Evolutionary conservation across 2,797 vertebrate species (phyloP).

Genomic region (Otolemur crassicaudatus): DNA sequence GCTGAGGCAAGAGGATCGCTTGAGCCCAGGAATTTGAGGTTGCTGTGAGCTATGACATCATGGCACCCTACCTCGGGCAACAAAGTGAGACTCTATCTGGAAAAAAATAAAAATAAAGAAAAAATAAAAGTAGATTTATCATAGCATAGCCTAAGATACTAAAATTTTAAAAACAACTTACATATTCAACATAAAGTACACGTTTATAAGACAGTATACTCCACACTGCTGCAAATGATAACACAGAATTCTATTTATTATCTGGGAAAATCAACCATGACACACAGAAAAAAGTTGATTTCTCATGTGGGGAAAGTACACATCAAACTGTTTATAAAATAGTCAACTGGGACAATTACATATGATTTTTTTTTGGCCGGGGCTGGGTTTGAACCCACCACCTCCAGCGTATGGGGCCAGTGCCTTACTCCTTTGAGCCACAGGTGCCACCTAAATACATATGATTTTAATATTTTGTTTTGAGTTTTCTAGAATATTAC

Average conservation of each 20-base stretch:
- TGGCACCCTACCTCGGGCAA: no score
- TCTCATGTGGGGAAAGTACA: neutral
- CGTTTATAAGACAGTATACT: neutral
- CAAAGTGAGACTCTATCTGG: no score
- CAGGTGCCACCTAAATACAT: neutral
- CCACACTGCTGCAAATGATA: neutral
- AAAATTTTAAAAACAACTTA: slow-evolving; percentile 24
- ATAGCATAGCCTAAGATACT: neutral
- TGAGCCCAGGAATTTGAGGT: no score
- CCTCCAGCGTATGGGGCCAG: no score
- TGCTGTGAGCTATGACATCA: no score
- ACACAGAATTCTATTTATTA: neutral
- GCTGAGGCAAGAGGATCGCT: no score
- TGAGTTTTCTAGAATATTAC: neutral
- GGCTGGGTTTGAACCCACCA: no score
- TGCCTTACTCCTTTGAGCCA: no score
- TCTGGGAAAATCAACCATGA: neutral
- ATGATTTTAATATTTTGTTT: neutral
- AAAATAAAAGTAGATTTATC: neutral
- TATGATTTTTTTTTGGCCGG: no score
- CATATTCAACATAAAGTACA: neutral
- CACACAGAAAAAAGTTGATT: neutral
- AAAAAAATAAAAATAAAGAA: no score
- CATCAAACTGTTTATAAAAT: neutral
- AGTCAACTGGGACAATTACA: neutral